Evolutionary conservation across 2,888 invertebrate genomes (phyloP), one percentile per base, ranked within the genome.

Genomic region (Helobdella robusta): DNA sequence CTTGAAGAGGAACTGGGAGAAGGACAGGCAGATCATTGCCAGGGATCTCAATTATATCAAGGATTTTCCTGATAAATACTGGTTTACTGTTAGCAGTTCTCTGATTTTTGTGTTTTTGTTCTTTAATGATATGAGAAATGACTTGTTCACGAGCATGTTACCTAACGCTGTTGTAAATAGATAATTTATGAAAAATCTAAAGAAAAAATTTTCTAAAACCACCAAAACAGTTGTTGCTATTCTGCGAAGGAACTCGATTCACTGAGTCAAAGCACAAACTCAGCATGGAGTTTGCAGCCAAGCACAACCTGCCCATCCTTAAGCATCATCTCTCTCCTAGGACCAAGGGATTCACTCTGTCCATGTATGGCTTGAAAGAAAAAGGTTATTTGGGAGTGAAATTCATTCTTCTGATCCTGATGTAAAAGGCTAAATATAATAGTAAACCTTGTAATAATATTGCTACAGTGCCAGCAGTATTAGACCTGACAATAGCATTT

Each of bases 191-290:
- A n/a, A n/a, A n/a, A n/a, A n/a, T n/a, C n/a, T n/a, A n/a, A n/a
- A n/a, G n/a, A n/a, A n/a, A n/a, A 4, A 50, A 4, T 5, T 25
- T 23, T 5, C 8, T 23, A 54, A 25, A 28, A 8, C 11, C 30
- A 4, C 23, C 5, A 28, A 4, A 35, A 35, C 72, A 91, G 90
- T 81, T 94, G 68, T 79, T 93, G 62, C 79, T 94, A 68, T 93
- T 90, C 75, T 89, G 92, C 0, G 94, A 95, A 82, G 94, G 94
- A 15, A 95, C 94, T 0, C 84, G 94, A 63, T 93, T 91, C 75
- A 93, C 93, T 0, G 81, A 84, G 58, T 85, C 85, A 72, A 95
- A 95, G 77, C 89, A 91, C 75, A 86, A 87, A 79, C 88, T 88
- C 0, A 91, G 92, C 66, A 82, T 89, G 73, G 87, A 89, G 75